Evolutionary conservation across 2,888 invertebrate genomes (phyloP).

Genomic region (Parnassius apollo): DNA sequence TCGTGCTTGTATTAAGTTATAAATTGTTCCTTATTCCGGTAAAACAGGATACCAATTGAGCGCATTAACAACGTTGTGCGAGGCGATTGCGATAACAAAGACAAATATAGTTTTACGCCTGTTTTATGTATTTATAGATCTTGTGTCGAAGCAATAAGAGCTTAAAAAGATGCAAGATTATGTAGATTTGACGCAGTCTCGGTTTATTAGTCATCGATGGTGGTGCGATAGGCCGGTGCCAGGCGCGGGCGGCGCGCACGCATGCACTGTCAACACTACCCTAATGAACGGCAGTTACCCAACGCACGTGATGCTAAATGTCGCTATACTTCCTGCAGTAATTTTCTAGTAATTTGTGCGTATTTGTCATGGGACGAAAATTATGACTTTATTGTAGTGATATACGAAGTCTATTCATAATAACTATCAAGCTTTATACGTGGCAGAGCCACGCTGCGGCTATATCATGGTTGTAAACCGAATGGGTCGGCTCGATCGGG

Average conservation of each 20-base stretch:
- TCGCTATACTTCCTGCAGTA: slow-evolving; percentile 70
- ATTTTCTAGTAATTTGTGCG: slow-evolving; percentile 78
- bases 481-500: no score
- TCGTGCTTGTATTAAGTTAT: slow-evolving; percentile 30
- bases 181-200: slow-evolving; percentile 39
- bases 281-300: slow-evolving; percentile 80
- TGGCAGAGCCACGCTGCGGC: no score
- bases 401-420: not conserved
- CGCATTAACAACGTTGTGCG: slow-evolving; percentile 46
- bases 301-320: slow-evolving; percentile 78
- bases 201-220: slow-evolving; percentile 81
- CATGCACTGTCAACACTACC: slow-evolving; percentile 78
- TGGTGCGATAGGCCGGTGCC: slow-evolving; percentile 77
- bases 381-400: slow-evolving; percentile 47
- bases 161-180: slow-evolving; percentile 23
- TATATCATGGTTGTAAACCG: no score
- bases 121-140: slow-evolving; percentile 29
- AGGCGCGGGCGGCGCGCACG: slow-evolving; percentile 76
- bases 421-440: no score
- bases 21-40: slow-evolving; percentile 44
- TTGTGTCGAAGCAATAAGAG: slow-evolving; percentile 26
- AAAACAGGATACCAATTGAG: slow-evolving; percentile 43
- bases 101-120: slow-evolving; percentile 40
- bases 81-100: slow-evolving; percentile 55
- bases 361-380: slow-evolving; percentile 76